Evolutionary conservation across 2,888 invertebrate species (phyloP), one percentile per base, ranked within the genome.

Genomic region (Rhogogaster chlorosoma): DNA sequence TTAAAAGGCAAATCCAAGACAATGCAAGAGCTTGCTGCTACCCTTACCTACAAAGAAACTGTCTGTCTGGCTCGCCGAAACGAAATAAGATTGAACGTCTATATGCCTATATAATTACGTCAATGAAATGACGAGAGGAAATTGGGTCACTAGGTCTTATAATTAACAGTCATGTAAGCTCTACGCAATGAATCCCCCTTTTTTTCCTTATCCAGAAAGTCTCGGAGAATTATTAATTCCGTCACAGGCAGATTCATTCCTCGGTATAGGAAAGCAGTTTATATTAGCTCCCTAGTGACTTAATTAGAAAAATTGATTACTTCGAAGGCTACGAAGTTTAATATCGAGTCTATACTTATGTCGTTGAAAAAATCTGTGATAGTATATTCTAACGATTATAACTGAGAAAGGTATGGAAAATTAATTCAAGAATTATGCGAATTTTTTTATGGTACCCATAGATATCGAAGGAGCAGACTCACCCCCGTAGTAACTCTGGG

Each of bases 401-500:
- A 38, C 18, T 38, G n/a, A 71, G n/a, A 38, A 0, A n/a, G 38
- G n/a, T n/a, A 38, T n/a, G 26, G 6, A 9, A 71, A 38, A 71
- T 10, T 10, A 22, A 29, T 22, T 22, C 9, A 26, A 67, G 10
- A 53, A 49, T 18, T 49, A 0, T 26, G 18, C 18, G 26, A n/a
- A 26, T 29, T 42, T 22, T 2, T 0, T 42, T 4, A 32, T 18
- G 18, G 45, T 45, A 45, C 0, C 45, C n/a, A n/a, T 15, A 15
- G 5, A 29, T 29, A 18, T n/a, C 10, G 49, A 26, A 26, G 7
- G 45, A 4, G n/a, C 4, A 3, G 7, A 36, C 57, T 61, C 15
- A 38, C 45, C 38, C 29, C 64, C 84, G 75, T 84, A 84, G 70
- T 84, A 84, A 49, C 84, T 84, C 38, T 84, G 84, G 7, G 67